These are phyloP conservation scores for Pristionchus entomophagus DNA, from an alignment of 2,888 invertebrate genomes.

Conservation along the genomic window DNA sequence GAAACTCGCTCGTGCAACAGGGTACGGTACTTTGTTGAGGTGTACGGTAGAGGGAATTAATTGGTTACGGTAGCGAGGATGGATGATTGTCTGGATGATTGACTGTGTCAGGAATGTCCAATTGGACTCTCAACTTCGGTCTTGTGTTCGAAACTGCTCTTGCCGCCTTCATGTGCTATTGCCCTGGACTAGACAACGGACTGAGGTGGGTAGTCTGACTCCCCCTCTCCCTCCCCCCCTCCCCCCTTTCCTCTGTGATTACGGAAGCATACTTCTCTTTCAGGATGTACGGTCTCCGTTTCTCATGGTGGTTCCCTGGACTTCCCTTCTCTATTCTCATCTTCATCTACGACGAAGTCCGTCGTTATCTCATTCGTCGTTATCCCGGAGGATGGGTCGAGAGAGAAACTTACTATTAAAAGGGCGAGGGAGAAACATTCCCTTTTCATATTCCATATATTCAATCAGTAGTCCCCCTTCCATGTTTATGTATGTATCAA, in stretches of 20 bases:
- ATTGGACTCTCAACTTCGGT: conserved; percentile 96
- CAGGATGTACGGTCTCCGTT: conserved; percentile 81
- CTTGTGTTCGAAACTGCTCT: conserved; percentile 93
- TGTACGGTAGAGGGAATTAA: background rate
- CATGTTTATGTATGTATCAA: no score
- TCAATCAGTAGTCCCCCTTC: background rate
- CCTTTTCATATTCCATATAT: background rate
- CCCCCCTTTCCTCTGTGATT: background rate
- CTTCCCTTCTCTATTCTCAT: conserved; percentile 97
- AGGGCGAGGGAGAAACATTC: no score
- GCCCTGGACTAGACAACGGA: conserved; percentile 97
- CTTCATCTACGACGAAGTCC: conserved; percentile 94
- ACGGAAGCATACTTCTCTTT: background rate
- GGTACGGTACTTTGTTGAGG: background rate
- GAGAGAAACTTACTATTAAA: conserved; percentile 93
- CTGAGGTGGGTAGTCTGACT: conserved; percentile 77
- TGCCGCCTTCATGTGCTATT: conserved; percentile 94
- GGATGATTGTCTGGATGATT: conserved; percentile 63
- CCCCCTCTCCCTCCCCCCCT: no score
- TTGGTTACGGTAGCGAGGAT: background rate
- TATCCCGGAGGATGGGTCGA: conserved; percentile 99
- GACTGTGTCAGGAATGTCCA: conserved; percentile 77
- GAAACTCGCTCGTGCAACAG: conserved; percentile 78
- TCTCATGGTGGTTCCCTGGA: conserved; percentile 99
- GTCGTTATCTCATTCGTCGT: conserved; percentile 84